phyloP scores from a whole-genome alignment of 2,113 vertebrate species.

The Petaurus breviceps region DNA sequence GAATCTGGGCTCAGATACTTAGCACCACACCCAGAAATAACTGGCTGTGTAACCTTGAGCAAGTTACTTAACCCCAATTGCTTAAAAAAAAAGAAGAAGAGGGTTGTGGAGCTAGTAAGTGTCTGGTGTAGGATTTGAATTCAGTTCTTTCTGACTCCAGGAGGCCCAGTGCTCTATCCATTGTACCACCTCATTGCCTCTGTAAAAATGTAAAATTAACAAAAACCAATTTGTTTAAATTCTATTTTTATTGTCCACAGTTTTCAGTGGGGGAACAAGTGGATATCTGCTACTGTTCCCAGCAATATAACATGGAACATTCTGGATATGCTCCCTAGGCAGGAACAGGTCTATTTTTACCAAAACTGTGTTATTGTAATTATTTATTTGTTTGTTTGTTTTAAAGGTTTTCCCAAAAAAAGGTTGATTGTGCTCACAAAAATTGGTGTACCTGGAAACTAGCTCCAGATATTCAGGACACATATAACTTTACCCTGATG shows the following conservation, averaged over 20 bases:
- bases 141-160: neutral
- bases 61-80: too few relatives aligned
- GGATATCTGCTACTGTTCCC: neutral
- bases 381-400: neutral
- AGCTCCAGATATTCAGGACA: constrained; percentile 59
- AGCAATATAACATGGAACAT: neutral
- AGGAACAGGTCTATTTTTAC: neutral
- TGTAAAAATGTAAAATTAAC: neutral
- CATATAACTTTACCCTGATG: constrained; percentile 80
- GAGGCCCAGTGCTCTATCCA: neutral
- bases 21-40: too few relatives aligned
- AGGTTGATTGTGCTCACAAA: neutral
- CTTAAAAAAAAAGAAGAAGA: too few relatives aligned
- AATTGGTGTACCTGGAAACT: constrained; percentile 74
- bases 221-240: neutral
- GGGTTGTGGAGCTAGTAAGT: neutral
- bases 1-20: too few relatives aligned
- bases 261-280: neutral
- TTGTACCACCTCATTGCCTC: neutral
- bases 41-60: too few relatives aligned
- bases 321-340: neutral
- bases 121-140: neutral
- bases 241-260: neutral
- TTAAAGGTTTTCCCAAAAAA: constrained; percentile 78
- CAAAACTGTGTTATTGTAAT: neutral